Evolutionary conservation across 2,113 vertebrate genomes (phyloP).

Genomic region (Sterrhoptilus dennistouni): DNA sequence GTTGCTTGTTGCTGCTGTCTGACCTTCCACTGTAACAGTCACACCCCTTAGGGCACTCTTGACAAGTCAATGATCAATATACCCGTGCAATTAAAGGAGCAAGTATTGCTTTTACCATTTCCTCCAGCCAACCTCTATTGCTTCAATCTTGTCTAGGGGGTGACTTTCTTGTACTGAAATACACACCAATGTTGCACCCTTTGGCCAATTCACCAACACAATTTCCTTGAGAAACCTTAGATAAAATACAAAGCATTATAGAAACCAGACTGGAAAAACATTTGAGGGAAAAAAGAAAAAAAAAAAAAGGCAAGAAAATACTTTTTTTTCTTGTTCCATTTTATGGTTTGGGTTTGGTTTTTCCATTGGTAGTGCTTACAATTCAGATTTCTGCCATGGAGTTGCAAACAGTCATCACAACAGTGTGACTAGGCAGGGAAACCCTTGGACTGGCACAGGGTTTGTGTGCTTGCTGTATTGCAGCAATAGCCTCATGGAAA

Average conservation of each 20-base stretch:
- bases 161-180: neutral
- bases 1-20: neutral
- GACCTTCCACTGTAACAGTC: neutral
- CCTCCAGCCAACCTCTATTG: neutral
- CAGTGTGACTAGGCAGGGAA: neutral
- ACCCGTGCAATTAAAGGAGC: neutral
- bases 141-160: neutral
- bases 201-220: neutral
- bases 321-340: fast-evolving
- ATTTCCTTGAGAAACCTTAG: neutral
- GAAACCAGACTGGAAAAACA: neutral
- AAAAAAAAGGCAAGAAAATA: neutral
- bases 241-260: neutral
- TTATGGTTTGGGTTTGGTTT: neutral
- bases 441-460: neutral
- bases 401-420: neutral
- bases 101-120: neutral
- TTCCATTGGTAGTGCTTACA: neutral
- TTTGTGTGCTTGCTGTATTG: neutral
- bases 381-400: neutral
- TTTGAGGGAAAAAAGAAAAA: fast-evolving
- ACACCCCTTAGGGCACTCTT: neutral
- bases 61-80: neutral
- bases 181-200: neutral
- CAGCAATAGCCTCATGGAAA: neutral